phyloP scores from a whole-genome alignment of 2,113 vertebrate genomes.

The Macroglossus sobrinus region DNA sequence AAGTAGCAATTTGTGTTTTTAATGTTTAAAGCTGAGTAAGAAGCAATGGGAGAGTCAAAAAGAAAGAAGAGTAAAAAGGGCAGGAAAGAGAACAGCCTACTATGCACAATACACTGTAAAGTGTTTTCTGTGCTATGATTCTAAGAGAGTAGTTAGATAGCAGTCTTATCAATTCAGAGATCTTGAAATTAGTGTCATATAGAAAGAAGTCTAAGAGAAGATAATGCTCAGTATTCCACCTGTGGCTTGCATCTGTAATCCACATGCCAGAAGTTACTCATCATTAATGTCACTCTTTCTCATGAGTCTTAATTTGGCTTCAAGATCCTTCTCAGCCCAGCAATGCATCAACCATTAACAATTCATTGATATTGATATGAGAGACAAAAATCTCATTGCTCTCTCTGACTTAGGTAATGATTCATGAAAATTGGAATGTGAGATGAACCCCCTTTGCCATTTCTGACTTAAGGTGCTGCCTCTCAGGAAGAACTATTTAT shows the following conservation, averaged over 20 bases:
- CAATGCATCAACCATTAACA: neutral
- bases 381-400: conserved; percentile 2
- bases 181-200: neutral
- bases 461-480: neutral
- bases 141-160: neutral
- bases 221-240: neutral
- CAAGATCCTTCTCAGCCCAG: neutral
- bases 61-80: neutral
- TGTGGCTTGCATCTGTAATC: neutral
- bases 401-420: neutral
- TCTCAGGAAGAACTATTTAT: conserved; percentile 25
- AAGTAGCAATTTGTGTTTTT: neutral
- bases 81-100: neutral
- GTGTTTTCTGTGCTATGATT: neutral
- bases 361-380: neutral
- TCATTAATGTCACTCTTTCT: neutral
- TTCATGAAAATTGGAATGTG: conserved; percentile 24
- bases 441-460: neutral
- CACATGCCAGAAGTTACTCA: neutral
- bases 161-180: neutral
- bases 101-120: neutral
- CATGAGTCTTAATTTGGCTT: neutral
- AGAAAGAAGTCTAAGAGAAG: neutral
- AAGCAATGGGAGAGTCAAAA: neutral
- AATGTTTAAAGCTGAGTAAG: neutral